Conservation (phyloP, 2,113 vertebrate genomes). For the Hemibagrus wyckioides region DNA sequence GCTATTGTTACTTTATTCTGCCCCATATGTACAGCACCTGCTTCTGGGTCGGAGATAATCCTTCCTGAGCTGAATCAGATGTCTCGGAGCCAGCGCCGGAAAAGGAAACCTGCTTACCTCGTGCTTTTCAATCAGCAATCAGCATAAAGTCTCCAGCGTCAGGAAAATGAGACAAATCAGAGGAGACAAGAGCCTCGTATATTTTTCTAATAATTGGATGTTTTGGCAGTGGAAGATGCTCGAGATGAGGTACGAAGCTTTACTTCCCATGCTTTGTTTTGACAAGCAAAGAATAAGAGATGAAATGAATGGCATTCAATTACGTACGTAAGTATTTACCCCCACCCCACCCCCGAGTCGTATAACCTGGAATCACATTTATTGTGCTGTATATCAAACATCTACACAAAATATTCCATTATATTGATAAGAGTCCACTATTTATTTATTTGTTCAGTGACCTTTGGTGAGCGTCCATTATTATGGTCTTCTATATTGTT, state of each 20-base stretch:
- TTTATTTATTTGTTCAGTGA: neutral
- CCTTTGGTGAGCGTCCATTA: neutral
- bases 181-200: neutral
- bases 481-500: too few relatives aligned
- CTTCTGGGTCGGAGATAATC: conserved; percentile 35
- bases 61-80: conserved; percentile 47
- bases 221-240: neutral
- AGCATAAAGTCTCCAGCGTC: neutral
- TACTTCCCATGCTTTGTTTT: neutral
- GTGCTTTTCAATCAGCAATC: conserved; percentile 19
- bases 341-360: neutral
- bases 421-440: neutral
- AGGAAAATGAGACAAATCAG: neutral
- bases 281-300: neutral
- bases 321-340: neutral
- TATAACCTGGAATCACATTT: neutral
- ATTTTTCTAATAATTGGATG: neutral
- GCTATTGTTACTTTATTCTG: conserved; percentile 4
- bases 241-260: neutral
- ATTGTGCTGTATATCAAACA: neutral
- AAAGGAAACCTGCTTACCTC: conserved; percentile 36
- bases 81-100: conserved; percentile 37
- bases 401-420: neutral
- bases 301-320: neutral
- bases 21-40: conserved; percentile 35